Base-by-base conservation (phyloP, 1,140 invertebrate genomes). In the Scylla paramamosain region DNA sequence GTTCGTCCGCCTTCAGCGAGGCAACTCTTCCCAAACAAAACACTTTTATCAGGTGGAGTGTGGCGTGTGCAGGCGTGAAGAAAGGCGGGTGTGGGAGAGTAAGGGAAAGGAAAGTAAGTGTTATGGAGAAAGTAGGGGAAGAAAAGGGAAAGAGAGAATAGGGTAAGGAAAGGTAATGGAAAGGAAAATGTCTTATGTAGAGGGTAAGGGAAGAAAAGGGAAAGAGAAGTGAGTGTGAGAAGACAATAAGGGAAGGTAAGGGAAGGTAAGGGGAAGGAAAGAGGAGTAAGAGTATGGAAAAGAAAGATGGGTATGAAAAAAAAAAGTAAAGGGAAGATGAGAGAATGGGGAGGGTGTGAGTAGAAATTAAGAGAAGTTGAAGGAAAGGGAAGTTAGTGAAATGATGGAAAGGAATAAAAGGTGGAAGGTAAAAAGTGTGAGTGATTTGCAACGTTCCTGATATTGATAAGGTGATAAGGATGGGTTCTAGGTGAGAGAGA, bases 171-270 rank as follows among this genome's bases (percentile, higher is more conserved):
- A 20, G 84, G 32, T 86, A 16, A 39, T 29, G 84, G n/a, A 14
- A 6, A 29, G 28, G 91, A 82, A 48, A 67, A 48, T n/a, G 39
- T 48, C 4, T 28, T 25, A 52, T 39, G n/a, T 16, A 52, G 91
- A 45, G 91, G 39, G 91, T n/a, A 28, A 45, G 67, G 39, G 67
- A 32, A 77, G 32, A 77, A 83, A 77, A 93, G 91, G 45, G 91
- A 31, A 77, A 93, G 91, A 83, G 59, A 39, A 39, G 6, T 39
- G 1, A 39, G 1, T 39, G n/a, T n/a, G n/a, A n/a, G n/a, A 39
- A 39, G 39, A 39, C 1, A 39, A 6, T 39, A 39, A 39, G 39
- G 39, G 39, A 39, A 39, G 39, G 39, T 39, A 6, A 39, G 6
- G 39, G 39, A 39, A 39, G 39, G 39, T 1, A 39, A n/a, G n/a